These are phyloP conservation scores for Falcunculus frontatus DNA, from an alignment of 2,113 vertebrate species.

Conservation along the genomic window DNA sequence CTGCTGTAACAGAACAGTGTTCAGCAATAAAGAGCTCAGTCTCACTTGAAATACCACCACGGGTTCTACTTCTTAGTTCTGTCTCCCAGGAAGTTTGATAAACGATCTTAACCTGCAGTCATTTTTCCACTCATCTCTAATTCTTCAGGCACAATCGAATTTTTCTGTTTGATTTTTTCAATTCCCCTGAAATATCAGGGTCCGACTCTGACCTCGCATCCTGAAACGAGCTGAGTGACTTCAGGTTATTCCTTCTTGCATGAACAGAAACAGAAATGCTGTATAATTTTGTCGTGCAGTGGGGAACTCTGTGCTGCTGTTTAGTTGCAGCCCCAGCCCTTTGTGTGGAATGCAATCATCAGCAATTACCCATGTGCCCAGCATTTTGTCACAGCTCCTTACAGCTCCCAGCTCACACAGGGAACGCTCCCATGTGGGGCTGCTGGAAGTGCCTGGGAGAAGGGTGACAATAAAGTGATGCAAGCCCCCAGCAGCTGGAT, in stretches of 20 bases:
- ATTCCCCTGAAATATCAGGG: neutral
- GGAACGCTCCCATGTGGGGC: neutral
- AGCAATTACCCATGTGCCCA: constrained; percentile 6
- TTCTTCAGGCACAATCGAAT: neutral
- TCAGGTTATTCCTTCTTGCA: neutral
- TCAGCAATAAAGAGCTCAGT: neutral
- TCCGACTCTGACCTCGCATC: neutral
- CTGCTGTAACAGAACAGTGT: neutral
- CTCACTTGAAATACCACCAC: neutral
- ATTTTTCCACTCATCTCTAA: neutral
- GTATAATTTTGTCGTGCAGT: neutral
- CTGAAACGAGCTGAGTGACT: neutral
- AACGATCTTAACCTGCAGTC: neutral
- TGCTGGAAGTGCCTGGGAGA: neutral
- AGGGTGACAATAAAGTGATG: neutral
- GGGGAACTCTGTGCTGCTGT: neutral
- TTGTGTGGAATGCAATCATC: constrained; percentile 7
- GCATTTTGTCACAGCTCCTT: constrained; percentile 21
- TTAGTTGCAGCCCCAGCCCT: neutral
- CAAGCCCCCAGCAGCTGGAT: neutral
- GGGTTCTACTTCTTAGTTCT: neutral
- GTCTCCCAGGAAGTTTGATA: neutral
- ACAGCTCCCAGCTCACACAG: neutral
- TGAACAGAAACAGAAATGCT: neutral
- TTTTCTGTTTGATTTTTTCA: neutral